Conservation (phyloP, 2,113 vertebrate genomes). For the Pluvialis apricaria region DNA sequence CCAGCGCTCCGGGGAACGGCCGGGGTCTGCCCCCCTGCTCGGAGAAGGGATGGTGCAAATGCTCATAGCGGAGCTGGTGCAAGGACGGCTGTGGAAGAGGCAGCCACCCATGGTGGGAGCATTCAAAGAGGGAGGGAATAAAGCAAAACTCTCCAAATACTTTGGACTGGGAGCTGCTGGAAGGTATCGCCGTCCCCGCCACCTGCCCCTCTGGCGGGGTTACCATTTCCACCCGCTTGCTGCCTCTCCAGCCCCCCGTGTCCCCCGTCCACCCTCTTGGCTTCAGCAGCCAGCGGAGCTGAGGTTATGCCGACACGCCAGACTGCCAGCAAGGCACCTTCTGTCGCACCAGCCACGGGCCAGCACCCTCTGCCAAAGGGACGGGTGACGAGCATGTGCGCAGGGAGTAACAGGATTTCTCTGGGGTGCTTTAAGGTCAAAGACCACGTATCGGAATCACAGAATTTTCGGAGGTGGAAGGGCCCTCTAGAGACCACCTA, state of each 20-base stretch:
- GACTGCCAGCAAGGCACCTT: not conserved
- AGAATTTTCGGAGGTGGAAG: too few relatives aligned
- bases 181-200: rapidly evolving
- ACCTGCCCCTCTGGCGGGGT: not conserved
- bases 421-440: not conserved
- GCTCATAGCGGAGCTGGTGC: rapidly evolving
- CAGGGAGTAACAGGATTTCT: not conserved
- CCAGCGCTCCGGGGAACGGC: not conserved
- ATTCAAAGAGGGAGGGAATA: not conserved
- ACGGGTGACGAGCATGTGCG: not conserved
- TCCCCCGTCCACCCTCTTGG: not conserved
- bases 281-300: rapidly evolving
- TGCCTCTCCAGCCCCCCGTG: not conserved
- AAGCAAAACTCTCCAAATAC: not conserved
- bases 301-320: rapidly evolving
- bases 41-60: rapidly evolving
- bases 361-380: not conserved
- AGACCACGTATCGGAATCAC: rapidly evolving
- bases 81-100: not conserved
- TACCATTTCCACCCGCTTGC: not conserved
- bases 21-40: not conserved
- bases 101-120: not conserved
- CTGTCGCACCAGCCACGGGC: not conserved
- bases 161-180: not conserved
- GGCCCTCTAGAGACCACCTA: too few relatives aligned